Conservation (phyloP, 2,113 vertebrate species). For the Kryptolebias marmoratus region DNA sequence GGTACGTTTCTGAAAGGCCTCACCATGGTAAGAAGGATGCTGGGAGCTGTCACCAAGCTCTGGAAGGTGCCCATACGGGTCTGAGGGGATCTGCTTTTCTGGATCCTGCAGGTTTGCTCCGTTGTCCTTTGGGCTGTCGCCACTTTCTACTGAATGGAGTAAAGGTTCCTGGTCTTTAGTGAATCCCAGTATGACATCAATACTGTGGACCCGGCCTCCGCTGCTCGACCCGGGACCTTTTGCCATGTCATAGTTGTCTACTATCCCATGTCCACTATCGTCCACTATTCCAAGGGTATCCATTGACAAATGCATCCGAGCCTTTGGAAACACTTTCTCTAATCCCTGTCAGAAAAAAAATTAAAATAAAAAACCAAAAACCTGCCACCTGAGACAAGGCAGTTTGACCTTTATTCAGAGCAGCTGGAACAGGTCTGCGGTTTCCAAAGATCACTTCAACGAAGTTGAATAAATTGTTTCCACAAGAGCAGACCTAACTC, state of each 20-base stretch:
- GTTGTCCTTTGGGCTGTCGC: slow-evolving; percentile 59
- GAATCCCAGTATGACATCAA: slow-evolving; percentile 85
- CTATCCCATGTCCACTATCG: slow-evolving; percentile 69
- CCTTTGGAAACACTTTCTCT: slow-evolving; percentile 40
- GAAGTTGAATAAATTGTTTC: slow-evolving; percentile 14
- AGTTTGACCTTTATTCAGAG: neutral
- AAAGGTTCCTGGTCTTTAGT: slow-evolving; percentile 82
- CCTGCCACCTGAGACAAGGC: slow-evolving; percentile 14
- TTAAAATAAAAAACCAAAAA: neutral
- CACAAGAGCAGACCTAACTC: slow-evolving; percentile 27
- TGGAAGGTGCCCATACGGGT: slow-evolving; percentile 70
- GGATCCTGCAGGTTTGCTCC: slow-evolving; percentile 51
- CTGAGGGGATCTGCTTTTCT: slow-evolving; percentile 45
- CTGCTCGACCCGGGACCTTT: slow-evolving; percentile 74
- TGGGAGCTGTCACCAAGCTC: slow-evolving; percentile 62
- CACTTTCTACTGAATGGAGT: slow-evolving; percentile 66
- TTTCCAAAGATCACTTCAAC: slow-evolving; percentile 26
- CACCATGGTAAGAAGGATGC: slow-evolving; percentile 73
- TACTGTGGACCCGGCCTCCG: slow-evolving; percentile 81
- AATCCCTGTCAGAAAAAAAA: slow-evolving; percentile 21
- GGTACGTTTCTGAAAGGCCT: slow-evolving; percentile 44
- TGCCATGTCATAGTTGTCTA: slow-evolving; percentile 81
- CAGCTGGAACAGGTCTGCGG: slow-evolving; percentile 25
- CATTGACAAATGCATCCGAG: slow-evolving; percentile 84
- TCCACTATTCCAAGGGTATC: slow-evolving; percentile 82